Conservation (phyloP, 2,888 invertebrate genomes). For the Tinea semifulvella region DNA sequence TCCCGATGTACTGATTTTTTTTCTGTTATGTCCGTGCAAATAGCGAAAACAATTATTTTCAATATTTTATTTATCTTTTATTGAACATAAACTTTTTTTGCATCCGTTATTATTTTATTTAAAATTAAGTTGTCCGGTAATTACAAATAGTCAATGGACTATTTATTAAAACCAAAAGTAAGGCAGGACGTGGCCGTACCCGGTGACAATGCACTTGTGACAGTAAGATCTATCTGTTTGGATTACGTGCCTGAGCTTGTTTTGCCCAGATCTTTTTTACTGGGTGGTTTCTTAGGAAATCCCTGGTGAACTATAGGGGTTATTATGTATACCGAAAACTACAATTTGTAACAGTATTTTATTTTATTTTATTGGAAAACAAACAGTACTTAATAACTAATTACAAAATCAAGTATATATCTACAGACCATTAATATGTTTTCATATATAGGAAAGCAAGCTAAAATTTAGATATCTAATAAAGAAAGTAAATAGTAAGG, state of each 20-base stretch:
- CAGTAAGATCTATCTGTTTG: slow-evolving; percentile 47
- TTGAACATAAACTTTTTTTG: neutral
- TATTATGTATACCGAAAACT: neutral
- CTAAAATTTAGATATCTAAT: too few species aligned
- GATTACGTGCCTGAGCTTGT: slow-evolving; percentile 40
- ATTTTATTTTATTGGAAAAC: too few species aligned
- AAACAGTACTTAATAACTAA: too few species aligned
- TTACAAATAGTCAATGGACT: too few species aligned
- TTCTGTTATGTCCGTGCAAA: too few species aligned
- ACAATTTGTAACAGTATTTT: too few species aligned
- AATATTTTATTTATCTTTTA: neutral
- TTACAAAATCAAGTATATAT: too few species aligned
- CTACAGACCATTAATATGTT: too few species aligned
- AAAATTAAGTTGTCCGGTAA: neutral
- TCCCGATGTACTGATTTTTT: too few species aligned
- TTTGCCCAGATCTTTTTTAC: slow-evolving; percentile 29
- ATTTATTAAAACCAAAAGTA: neutral
- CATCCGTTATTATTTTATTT: neutral
- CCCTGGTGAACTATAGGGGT: slow-evolving; percentile 20
- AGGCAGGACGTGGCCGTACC: neutral
- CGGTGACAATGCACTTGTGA: slow-evolving; percentile 18
- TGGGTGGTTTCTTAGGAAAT: slow-evolving; percentile 31
- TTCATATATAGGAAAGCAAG: too few species aligned
- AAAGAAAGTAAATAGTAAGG: too few species aligned
- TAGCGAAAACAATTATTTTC: too few species aligned